A percentile compares a stretch with the other conserved stretches of the same genome.
Evolutionary conservation across 2,113 vertebrate species (phyloP).

Genomic region (Peromyscus leucopus): DNA sequence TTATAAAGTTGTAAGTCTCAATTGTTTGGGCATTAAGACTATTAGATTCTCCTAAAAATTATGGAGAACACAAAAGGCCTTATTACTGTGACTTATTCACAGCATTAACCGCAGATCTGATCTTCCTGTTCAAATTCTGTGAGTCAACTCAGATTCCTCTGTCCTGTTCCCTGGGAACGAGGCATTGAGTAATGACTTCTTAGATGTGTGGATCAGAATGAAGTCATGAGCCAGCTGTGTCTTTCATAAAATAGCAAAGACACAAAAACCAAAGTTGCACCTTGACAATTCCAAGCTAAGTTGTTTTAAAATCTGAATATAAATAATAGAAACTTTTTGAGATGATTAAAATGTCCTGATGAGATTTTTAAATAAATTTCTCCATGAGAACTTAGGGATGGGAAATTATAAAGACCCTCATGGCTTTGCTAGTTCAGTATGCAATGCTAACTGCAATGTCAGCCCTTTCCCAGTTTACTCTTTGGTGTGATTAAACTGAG

Average conservation of each 20-base stretch:
- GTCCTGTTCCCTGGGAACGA: not conserved
- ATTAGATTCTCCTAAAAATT: not conserved
- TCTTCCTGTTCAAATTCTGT: not conserved
- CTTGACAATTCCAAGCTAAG: not conserved
- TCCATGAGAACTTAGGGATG: not conserved
- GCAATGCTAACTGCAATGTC: not conserved
- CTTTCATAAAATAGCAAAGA: not conserved
- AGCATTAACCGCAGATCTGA: not conserved
- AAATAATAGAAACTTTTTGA: not conserved
- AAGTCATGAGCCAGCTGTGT: not conserved
- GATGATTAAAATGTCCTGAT: not conserved
- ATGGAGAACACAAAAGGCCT: not conserved
- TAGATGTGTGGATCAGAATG: not conserved
- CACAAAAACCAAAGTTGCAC: not conserved
- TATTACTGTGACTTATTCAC: not conserved
- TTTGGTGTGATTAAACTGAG: not conserved
- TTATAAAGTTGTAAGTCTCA: not conserved
- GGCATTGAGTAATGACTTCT: not conserved
- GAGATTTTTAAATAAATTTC: not conserved
- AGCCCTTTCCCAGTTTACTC: not conserved
- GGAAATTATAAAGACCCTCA: not conserved
- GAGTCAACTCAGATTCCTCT: not conserved
- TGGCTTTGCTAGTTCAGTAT: not conserved
- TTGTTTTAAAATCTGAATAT: not conserved
- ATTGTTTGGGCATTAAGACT: not conserved